Conservation (phyloP, 1,140 invertebrate species). For the Chelonus insularis region DNA sequence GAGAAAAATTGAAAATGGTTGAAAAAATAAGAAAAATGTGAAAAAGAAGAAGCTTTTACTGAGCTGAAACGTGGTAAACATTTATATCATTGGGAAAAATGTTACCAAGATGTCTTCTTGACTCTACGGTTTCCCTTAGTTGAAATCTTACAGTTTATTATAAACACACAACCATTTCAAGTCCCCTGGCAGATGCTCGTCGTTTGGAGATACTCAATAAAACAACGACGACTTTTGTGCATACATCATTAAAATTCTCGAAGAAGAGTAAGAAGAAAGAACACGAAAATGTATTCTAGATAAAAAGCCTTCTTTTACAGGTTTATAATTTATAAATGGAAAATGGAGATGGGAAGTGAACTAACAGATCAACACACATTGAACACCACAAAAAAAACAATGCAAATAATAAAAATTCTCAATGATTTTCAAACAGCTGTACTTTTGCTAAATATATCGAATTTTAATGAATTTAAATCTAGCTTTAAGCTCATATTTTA, state of each 20-base stretch:
- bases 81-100: conserved; percentile 10
- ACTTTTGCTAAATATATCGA: no score
- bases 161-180: conserved; percentile 15
- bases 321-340: no score
- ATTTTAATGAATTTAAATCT: no score
- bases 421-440: no score
- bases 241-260: conserved; percentile 25
- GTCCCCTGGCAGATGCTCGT: conserved; percentile 1
- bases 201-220: conserved; percentile 13
- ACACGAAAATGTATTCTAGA: conserved; percentile 1
- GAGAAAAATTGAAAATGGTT: conserved; percentile 1
- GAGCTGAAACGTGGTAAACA: conserved; percentile 11
- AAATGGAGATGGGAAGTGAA: no score
- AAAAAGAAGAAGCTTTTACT: not conserved
- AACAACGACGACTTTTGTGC: conserved; percentile 17
- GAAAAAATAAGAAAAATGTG: not conserved
- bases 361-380: no score
- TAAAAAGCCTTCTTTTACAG: no score
- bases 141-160: conserved; percentile 21
- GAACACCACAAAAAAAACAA: no score
- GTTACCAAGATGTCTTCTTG: not conserved
- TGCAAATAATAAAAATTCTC: no score
- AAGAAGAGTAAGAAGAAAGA: not conserved
- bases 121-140: not conserved
- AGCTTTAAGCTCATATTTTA: no score